Evolutionary conservation across 1,140 invertebrate genomes (phyloP).

Genomic region (Drosophila truncata): DNA sequence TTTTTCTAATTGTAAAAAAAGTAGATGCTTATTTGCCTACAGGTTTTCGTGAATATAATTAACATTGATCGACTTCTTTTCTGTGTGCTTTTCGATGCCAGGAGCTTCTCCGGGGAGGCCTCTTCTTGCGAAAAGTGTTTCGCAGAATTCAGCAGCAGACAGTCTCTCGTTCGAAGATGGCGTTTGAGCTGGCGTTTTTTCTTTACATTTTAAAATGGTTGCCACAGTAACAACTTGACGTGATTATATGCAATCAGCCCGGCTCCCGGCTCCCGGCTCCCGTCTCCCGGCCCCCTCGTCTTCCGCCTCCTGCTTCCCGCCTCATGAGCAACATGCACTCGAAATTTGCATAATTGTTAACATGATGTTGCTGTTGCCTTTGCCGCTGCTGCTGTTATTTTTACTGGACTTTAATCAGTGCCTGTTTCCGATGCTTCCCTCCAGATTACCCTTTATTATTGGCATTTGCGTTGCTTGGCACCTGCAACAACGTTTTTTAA

Average conservation of each 20-base stretch:
- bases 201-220: conserved; percentile 65
- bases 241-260: conserved; percentile 76
- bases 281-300: not conserved
- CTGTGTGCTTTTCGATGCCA: conserved; percentile 9
- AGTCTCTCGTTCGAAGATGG: conserved; percentile 75
- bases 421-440: conserved; percentile 44
- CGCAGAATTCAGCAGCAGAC: conserved; percentile 66
- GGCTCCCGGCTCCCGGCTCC: conserved; percentile 26
- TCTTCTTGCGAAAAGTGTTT: conserved; percentile 52
- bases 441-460: conserved; percentile 46
- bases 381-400: conserved; percentile 44
- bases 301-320: conserved; percentile 9
- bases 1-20: not conserved
- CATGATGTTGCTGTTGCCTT: conserved; percentile 73
- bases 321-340: conserved; percentile 70
- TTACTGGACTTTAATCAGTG: conserved; percentile 73
- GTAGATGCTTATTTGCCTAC: not conserved
- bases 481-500: conserved; percentile 63
- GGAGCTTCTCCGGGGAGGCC: conserved; percentile 7
- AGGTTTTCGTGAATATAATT: conserved; percentile 1
- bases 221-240: conserved; percentile 64
- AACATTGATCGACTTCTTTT: not conserved
- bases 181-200: conserved; percentile 60
- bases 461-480: conserved; percentile 71
- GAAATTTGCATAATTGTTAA: conserved; percentile 82